phyloP scores from a whole-genome alignment of 2,888 invertebrate genomes.

The Taphrorychus bicolor region DNA sequence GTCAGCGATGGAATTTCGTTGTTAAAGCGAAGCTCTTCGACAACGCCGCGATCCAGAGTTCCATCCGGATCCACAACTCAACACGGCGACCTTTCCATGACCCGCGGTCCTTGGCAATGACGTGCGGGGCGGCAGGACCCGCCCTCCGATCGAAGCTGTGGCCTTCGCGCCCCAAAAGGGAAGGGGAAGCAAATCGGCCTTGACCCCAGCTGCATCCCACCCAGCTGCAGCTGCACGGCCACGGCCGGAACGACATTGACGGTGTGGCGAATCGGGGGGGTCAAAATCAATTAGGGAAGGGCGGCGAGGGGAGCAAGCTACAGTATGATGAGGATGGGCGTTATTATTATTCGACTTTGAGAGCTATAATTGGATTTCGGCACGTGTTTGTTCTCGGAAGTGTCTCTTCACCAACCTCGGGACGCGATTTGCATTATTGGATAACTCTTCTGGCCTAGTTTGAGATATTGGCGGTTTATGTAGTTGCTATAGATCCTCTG shows the following conservation, averaged over 20 bases:
- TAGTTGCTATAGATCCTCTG: too few species aligned
- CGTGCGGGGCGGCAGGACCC: slow-evolving; percentile 12
- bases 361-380: neutral
- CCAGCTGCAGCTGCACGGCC: slow-evolving; percentile 36
- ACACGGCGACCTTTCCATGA: slow-evolving; percentile 25
- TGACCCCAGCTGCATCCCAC: slow-evolving; percentile 37
- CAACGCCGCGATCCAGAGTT: neutral
- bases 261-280: neutral
- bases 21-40: too few species aligned
- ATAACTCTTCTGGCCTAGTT: too few species aligned
- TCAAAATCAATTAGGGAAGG: neutral
- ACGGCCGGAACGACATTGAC: slow-evolving; percentile 18
- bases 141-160: slow-evolving; percentile 18
- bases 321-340: neutral
- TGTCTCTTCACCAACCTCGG: too few species aligned
- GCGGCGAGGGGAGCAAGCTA: neutral
- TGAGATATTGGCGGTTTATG: too few species aligned
- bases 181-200: slow-evolving; percentile 12
- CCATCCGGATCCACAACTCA: neutral
- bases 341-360: neutral
- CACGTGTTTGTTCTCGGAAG: neutral
- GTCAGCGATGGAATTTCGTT: neutral
- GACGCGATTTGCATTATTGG: too few species aligned
- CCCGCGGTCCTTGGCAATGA: slow-evolving; percentile 29
- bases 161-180: neutral